Conservation (phyloP, 2,888 invertebrate genomes). For the Tipula vernalis region DNA sequence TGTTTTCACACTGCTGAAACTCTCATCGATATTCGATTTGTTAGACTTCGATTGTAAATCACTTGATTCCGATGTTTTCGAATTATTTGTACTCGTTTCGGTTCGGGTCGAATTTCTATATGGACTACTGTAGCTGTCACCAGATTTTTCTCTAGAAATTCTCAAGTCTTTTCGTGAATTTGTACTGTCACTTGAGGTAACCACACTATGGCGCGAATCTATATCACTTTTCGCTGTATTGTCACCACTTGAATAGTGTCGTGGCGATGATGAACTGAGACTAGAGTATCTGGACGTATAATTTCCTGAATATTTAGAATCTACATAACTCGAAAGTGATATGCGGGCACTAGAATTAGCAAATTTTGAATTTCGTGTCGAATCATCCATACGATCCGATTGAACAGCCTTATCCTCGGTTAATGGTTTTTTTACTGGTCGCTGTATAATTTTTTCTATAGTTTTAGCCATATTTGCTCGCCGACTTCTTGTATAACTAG, state of each 20-base stretch:
- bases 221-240: slow-evolving; percentile 18
- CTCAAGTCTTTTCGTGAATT: background rate
- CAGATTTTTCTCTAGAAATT: background rate
- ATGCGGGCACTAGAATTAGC: slow-evolving; percentile 44
- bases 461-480: slow-evolving; percentile 53
- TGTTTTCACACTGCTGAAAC: slow-evolving; percentile 14
- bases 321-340: slow-evolving; percentile 52
- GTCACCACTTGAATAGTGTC: slow-evolving; percentile 10
- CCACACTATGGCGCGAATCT: slow-evolving; percentile 12
- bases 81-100: background rate
- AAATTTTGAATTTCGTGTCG: slow-evolving; percentile 52
- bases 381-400: slow-evolving; percentile 57
- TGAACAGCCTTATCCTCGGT: slow-evolving; percentile 61
- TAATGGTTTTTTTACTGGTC: slow-evolving; percentile 42
- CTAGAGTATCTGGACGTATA: slow-evolving; percentile 21
- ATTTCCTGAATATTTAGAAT: slow-evolving; percentile 30
- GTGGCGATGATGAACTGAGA: slow-evolving; percentile 12
- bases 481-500: slow-evolving; percentile 47
- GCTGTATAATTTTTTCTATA: slow-evolving; percentile 53
- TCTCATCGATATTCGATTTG: background rate
- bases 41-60: background rate
- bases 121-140: background rate
- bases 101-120: background rate
- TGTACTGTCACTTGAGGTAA: background rate
- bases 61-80: slow-evolving; percentile 14